Evolutionary conservation across 2,113 vertebrate genomes (phyloP).

Genomic region (Melozone crissalis): DNA sequence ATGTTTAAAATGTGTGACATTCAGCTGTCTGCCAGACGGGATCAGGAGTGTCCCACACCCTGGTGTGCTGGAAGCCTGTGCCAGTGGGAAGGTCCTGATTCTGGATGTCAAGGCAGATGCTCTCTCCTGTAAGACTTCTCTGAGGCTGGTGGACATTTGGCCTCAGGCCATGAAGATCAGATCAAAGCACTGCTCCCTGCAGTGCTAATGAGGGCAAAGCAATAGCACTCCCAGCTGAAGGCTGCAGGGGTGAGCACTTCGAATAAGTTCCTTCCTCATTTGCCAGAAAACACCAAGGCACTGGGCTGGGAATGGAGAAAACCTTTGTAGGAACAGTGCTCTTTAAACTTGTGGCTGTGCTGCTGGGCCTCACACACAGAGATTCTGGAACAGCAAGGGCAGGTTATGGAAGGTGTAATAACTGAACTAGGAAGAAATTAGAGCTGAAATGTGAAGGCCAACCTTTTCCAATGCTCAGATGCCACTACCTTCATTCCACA

Average conservation of each 20-base stretch:
- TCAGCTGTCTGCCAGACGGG: not conserved
- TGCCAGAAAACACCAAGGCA: not conserved
- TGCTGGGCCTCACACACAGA: not conserved
- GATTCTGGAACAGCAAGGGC: not conserved
- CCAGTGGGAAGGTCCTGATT: not conserved
- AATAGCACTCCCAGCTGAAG: not conserved
- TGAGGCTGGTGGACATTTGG: not conserved
- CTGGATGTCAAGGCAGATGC: not conserved
- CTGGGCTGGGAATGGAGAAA: not conserved
- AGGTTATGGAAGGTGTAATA: rapidly evolving
- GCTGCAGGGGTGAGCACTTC: not conserved
- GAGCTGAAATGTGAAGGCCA: not conserved
- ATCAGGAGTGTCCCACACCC: not conserved
- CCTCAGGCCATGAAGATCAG: not conserved
- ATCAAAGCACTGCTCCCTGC: not conserved
- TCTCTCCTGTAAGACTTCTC: not conserved
- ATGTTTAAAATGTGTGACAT: not conserved
- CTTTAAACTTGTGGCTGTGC: not conserved
- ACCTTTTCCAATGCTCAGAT: not conserved
- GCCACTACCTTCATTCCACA: not conserved
- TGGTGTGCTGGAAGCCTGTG: not conserved
- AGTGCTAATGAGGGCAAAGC: not conserved
- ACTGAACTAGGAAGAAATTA: not conserved
- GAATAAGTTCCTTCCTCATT: not conserved
- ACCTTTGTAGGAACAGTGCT: not conserved